Conservation (phyloP, 2,113 vertebrate species). For the Rhegmatorhina hoffmannsi region DNA sequence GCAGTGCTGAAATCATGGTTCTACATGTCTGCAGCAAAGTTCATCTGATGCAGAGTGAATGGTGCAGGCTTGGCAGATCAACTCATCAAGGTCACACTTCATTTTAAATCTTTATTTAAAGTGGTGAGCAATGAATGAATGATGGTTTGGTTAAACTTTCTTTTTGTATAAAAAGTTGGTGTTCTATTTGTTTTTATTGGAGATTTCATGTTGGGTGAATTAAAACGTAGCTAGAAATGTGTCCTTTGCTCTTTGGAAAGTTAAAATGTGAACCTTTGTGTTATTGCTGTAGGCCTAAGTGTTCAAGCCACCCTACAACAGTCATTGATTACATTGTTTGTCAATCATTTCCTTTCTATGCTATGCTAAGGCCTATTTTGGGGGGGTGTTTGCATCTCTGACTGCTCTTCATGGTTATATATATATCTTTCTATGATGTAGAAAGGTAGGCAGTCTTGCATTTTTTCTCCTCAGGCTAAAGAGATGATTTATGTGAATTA, state of each 20-base stretch:
- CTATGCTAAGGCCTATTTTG: not conserved
- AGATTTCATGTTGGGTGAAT: not conserved
- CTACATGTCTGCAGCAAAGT: not conserved
- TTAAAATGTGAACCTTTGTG: not conserved
- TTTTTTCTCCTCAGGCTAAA: not conserved
- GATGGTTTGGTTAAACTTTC: not conserved
- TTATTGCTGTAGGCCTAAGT: not conserved
- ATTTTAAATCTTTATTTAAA: not conserved
- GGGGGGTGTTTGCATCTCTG: not conserved
- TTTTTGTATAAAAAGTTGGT: not conserved
- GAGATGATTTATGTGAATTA: not conserved
- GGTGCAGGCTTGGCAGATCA: not conserved
- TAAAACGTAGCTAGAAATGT: not conserved
- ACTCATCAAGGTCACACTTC: not conserved
- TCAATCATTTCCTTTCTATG: not conserved
- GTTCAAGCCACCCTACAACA: not conserved
- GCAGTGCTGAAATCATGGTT: not conserved
- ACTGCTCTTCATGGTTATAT: not conserved
- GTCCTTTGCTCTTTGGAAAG: not conserved
- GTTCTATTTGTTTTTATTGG: not conserved
- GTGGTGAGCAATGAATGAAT: not conserved
- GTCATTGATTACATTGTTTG: not conserved
- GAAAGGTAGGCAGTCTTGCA: not conserved
- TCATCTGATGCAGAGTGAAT: not conserved
- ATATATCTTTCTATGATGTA: not conserved